Evolutionary conservation across 2,113 vertebrate genomes (phyloP).

Genomic region (Crocuta crocuta): DNA sequence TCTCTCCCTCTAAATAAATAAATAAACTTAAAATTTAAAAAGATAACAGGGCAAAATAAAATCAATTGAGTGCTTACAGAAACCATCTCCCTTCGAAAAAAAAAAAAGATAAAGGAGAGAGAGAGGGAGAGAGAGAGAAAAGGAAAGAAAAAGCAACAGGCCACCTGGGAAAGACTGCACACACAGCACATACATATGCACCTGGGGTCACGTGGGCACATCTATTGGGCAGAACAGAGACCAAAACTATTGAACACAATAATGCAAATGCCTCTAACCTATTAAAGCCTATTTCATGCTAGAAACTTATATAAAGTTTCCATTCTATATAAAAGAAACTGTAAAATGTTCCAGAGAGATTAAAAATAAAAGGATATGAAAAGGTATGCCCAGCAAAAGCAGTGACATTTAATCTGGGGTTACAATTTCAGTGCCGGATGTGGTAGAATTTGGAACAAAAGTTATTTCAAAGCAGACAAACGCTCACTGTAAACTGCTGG

Average conservation of each 20-base stretch:
- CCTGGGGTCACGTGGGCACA: fast-evolving
- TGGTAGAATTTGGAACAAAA: background rate
- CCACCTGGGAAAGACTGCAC: background rate
- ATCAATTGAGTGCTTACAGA: background rate
- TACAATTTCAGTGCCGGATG: background rate
- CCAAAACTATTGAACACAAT: background rate
- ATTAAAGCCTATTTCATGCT: background rate
- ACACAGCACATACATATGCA: fast-evolving
- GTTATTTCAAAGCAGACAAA: background rate
- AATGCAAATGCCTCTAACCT: background rate
- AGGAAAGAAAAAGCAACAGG: background rate
- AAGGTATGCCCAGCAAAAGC: background rate
- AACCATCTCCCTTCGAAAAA: background rate
- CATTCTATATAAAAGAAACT: background rate
- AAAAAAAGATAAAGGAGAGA: background rate
- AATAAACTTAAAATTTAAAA: background rate
- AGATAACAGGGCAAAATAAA: background rate
- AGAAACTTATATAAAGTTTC: background rate
- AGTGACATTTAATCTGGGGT: background rate
- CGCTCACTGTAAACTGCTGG: background rate
- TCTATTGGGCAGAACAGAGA: background rate
- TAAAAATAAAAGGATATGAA: background rate
- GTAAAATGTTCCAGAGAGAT: background rate
- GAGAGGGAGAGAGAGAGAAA: background rate
- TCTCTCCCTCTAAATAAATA: background rate